Conservation (phyloP, 2,113 vertebrate species). For the Menidia beryllina region DNA sequence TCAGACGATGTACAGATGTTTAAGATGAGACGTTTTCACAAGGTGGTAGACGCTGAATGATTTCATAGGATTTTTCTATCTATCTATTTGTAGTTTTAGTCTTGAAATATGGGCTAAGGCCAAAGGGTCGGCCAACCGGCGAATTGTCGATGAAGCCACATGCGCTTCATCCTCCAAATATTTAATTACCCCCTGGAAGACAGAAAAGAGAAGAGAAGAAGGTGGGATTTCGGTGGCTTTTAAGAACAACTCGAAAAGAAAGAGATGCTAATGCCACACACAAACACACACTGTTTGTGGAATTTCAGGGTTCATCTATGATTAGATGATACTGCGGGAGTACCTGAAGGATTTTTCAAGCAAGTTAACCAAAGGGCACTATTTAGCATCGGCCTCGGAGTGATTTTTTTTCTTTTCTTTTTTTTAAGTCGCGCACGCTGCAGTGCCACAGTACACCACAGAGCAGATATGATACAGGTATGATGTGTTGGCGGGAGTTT, state of each 20-base stretch:
- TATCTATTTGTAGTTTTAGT: conserved; percentile 32
- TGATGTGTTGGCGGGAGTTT: conserved; percentile 2
- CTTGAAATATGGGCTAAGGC: conserved; percentile 24
- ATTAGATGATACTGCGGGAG: conserved; percentile 5
- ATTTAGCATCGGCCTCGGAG: not conserved
- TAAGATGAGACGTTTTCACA: conserved; percentile 12
- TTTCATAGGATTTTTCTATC: conserved; percentile 50
- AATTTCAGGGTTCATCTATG: not conserved
- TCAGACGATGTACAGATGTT: conserved; percentile 8
- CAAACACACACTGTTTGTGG: not conserved
- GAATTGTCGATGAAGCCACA: conserved; percentile 20
- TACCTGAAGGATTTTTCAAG: not conserved
- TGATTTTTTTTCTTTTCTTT: not conserved
- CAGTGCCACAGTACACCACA: conserved; percentile 10
- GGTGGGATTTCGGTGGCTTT: conserved; percentile 2
- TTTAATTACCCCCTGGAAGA: not conserved
- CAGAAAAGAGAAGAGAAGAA: conserved; percentile 2
- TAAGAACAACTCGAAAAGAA: not conserved
- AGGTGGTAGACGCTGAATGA: conserved; percentile 50
- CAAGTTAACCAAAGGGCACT: conserved; percentile 9
- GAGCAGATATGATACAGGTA: conserved; percentile 6
- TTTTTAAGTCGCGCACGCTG: conserved; percentile 1
- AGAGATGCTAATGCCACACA: not conserved
- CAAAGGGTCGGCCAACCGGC: conserved; percentile 35
- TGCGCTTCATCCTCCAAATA: conserved; percentile 12